Base-by-base conservation (phyloP, 1,140 invertebrate genomes). In the Diorhabda carinulata region DNA sequence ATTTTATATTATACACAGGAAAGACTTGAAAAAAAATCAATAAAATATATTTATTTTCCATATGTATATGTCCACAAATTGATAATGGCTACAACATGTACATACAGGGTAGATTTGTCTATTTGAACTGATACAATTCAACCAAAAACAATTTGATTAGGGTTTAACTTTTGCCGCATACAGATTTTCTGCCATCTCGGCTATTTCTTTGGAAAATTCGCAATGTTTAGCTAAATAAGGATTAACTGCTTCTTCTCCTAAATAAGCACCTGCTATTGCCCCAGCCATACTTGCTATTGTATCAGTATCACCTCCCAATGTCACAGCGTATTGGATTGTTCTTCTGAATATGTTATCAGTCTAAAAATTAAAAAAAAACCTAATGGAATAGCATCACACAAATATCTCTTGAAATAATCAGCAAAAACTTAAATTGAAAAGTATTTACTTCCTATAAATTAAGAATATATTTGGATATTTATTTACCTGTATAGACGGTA, bases 241-340 rank as follows among this genome's bases (percentile, higher is more conserved):
- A 63, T 86, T 87, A 61, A 94, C 87, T 8, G 79, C 78, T 43
- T 87, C 83, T 68, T 87, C 81, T 5, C 91, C 91, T 75, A 90
- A 87, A 79, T 86, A 89, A 41, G 91, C 91, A 58, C 92, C 92
- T 66, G 88, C 86, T 67, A 93, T 89, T 40, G 89, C 87, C 9
- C 90, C 91, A 42, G 91, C 87, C 91, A 94, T 94, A 63, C 87
- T 86, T 5, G 88, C 91, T 76, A 94, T 91, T 2, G 91, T 93
- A 71, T 93, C 91, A 3, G 91, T 91, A 81, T 93, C 91, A 44
- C 92, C 92, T 57, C 92, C 91, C 10, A 93, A 81, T 40, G 86
- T 87, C 67, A 93, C 90, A 67, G 91, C 85, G 80, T 86, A 88
- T 64, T 88, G 83, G 59, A 94, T 81, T n/a, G 89, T 86, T 75